Conservation (phyloP, 1,140 invertebrate species). For the Drosophila biarmipes region DNA sequence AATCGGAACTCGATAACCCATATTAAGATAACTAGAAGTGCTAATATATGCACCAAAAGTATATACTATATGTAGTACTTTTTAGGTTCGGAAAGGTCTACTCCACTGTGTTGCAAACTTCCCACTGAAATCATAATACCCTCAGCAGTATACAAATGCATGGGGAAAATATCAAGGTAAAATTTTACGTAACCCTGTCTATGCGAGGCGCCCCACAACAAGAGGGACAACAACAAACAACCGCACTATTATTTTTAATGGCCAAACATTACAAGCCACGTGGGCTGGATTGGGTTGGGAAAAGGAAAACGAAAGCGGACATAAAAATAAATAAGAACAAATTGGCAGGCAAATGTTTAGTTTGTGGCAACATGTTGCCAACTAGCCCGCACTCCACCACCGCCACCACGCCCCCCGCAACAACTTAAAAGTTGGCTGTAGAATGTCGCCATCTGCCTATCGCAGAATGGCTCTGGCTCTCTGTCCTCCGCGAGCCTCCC, state of each 20-base stretch:
- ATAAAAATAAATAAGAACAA: slow-evolving; percentile 83
- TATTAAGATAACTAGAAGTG: too few species aligned
- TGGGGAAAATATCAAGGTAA: slow-evolving; percentile 54
- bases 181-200: slow-evolving; percentile 58
- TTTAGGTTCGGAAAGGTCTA: too few species aligned
- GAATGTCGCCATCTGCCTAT: slow-evolving; percentile 26
- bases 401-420: slow-evolving; percentile 1
- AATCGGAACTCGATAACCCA: too few species aligned
- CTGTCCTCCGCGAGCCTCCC: slow-evolving; percentile 33
- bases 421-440: slow-evolving; percentile 65
- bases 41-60: too few species aligned
- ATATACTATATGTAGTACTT: too few species aligned
- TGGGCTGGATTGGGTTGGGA: slow-evolving; percentile 28
- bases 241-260: slow-evolving; percentile 83
- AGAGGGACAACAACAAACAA: slow-evolving; percentile 54
- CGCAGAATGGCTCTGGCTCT: slow-evolving; percentile 1
- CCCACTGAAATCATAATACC: too few species aligned
- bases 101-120: too few species aligned
- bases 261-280: slow-evolving; percentile 76
- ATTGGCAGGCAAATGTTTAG: slow-evolving; percentile 81
- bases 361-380: slow-evolving; percentile 66
- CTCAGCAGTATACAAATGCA: slow-evolving; percentile 9
- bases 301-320: slow-evolving; percentile 52
- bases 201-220: slow-evolving; percentile 34
- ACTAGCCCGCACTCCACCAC: slow-evolving; percentile 14